These are phyloP conservation scores for Oxystoma pomonae DNA, from an alignment of 2,888 invertebrate genomes.

Conservation along the genomic window DNA sequence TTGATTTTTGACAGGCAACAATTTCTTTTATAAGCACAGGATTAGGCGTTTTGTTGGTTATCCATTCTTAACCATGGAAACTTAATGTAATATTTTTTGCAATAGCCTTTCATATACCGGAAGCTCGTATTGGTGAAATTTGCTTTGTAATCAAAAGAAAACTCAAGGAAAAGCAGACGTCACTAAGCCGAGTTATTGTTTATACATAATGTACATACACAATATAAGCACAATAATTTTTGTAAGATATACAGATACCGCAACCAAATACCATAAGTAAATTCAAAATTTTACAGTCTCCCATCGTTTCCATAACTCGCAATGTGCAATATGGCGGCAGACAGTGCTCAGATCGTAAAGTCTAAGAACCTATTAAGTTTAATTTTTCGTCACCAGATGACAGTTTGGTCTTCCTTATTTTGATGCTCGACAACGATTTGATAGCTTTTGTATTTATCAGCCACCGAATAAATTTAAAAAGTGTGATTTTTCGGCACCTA, in stretches of 20 bases:
- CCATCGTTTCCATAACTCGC: conserved; percentile 32
- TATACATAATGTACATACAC: conserved; percentile 32
- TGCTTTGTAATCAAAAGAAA: neutral
- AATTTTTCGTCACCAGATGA: conserved; percentile 47
- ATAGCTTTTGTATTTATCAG: conserved; percentile 35
- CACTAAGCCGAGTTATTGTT: conserved; percentile 1
- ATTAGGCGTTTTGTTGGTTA: neutral
- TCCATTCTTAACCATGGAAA: conserved; percentile 27
- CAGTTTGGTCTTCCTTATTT: conserved; percentile 47
- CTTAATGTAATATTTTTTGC: conserved; percentile 19
- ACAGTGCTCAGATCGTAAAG: conserved; percentile 19
- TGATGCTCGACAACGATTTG: conserved; percentile 46
- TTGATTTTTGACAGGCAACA: neutral
- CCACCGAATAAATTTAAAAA: conserved; percentile 34
- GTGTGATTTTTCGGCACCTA: conserved; percentile 42
- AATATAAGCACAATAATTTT: conserved; percentile 34
- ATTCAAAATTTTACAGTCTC: conserved; percentile 33
- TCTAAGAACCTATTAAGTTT: conserved; percentile 44
- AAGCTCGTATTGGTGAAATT: conserved; percentile 5
- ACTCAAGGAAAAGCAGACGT: neutral
- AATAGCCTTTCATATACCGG: conserved; percentile 17
- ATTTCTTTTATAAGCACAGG: neutral
- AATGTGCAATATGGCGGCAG: conserved; percentile 37
- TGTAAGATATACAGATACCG: conserved; percentile 29
- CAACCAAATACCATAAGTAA: conserved; percentile 27